Conservation (phyloP, 1,140 invertebrate genomes). For the Papilio xuthus region DNA sequence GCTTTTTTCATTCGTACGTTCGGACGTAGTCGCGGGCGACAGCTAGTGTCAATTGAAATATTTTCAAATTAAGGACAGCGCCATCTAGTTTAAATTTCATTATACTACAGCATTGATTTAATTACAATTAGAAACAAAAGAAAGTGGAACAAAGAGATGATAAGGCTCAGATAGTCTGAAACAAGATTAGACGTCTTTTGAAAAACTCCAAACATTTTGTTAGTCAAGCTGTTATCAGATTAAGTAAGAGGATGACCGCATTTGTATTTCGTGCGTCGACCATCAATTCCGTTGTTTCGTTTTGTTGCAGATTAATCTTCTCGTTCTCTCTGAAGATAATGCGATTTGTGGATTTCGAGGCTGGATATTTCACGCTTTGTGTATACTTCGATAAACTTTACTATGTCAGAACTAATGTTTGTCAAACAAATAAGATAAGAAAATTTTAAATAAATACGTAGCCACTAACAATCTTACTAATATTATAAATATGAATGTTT, state of each 20-base stretch:
- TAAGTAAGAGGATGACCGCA: conserved; percentile 11
- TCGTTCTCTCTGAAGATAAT: conserved; percentile 13
- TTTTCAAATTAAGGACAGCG: neutral
- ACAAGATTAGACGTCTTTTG: conserved; percentile 7
- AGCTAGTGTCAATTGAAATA: too few relatives aligned
- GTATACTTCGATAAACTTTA: neutral
- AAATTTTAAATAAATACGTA: too few relatives aligned
- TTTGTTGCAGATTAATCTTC: conserved; percentile 20
- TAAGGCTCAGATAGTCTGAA: neutral
- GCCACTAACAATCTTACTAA: too few relatives aligned
- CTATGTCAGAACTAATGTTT: neutral
- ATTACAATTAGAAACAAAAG: neutral
- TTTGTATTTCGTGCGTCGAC: conserved; percentile 28
- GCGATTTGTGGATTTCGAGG: conserved; percentile 7
- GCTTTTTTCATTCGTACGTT: too few relatives aligned
- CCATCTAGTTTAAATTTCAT: neutral
- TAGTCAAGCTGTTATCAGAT: conserved; percentile 5
- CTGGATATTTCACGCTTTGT: neutral
- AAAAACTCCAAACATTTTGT: conserved; percentile 23
- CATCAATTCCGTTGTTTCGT: conserved; percentile 29
- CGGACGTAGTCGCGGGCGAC: too few relatives aligned
- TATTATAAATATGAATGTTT: too few relatives aligned
- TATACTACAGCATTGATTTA: neutral
- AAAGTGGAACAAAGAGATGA: neutral
- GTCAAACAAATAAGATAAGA: too few relatives aligned